Evolutionary conservation across 2,797 vertebrate species (phyloP).

Genomic region (Phataginus tetradactyla): DNA sequence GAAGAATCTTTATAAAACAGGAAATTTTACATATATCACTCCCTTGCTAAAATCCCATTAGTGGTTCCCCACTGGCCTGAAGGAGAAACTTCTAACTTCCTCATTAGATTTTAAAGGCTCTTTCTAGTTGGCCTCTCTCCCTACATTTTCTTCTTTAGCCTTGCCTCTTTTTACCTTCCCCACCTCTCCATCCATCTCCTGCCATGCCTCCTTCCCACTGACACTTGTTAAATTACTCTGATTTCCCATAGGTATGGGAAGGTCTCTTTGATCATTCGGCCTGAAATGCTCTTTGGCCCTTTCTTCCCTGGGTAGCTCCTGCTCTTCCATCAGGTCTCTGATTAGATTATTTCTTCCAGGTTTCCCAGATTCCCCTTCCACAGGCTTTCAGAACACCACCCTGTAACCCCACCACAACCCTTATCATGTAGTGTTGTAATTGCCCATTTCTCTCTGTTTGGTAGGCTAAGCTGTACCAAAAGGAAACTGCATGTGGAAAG

Average conservation of each 20-base stretch:
- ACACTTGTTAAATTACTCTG: neutral
- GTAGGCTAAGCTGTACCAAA: neutral
- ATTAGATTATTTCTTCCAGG: neutral
- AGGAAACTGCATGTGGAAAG: neutral
- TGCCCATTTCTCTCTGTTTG: neutral
- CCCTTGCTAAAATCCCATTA: neutral
- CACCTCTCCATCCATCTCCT: neutral
- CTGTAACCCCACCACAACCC: neutral
- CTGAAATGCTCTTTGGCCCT: neutral
- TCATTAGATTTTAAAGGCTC: neutral
- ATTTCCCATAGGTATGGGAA: neutral
- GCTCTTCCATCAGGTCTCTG: neutral
- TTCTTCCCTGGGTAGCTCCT: neutral
- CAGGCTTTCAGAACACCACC: neutral
- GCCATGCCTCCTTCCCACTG: neutral
- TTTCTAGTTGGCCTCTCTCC: neutral
- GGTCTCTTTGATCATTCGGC: neutral
- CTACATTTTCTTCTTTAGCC: neutral
- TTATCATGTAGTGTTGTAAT: neutral
- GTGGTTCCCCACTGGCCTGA: neutral
- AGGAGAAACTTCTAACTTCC: neutral
- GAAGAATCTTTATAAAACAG: neutral
- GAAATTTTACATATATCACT: neutral
- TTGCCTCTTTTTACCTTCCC: neutral
- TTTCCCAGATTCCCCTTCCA: neutral